These are phyloP conservation scores for Drosophila simulans DNA, from an alignment of 1,140 invertebrate species.

Conservation along the genomic window DNA sequence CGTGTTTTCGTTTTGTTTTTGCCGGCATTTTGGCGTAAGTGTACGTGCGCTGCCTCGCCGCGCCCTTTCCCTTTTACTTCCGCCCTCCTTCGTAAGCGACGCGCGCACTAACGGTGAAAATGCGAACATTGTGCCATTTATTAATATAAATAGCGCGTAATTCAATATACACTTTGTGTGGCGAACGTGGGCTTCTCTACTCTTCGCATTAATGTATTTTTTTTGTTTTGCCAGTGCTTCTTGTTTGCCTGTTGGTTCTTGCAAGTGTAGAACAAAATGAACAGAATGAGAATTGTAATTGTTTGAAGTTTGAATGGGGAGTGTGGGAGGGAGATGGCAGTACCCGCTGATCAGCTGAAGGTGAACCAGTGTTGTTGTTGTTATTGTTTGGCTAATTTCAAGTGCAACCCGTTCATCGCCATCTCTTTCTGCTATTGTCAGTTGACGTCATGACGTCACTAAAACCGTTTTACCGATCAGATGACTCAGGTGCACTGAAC, in stretches of 20 bases:
- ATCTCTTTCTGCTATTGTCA: slow-evolving; percentile 7
- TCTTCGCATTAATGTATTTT: not conserved
- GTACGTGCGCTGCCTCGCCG: slow-evolving; percentile 21
- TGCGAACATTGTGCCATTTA: slow-evolving; percentile 35
- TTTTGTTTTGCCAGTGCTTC: not conserved
- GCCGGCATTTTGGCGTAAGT: slow-evolving; percentile 50
- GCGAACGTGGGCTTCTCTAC: not conserved
- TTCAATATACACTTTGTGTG: slow-evolving; percentile 22
- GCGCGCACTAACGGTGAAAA: slow-evolving; percentile 41
- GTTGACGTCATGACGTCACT: slow-evolving; percentile 29
- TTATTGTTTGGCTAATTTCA: slow-evolving; percentile 19
- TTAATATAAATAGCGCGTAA: slow-evolving; percentile 48
- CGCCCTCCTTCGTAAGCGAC: slow-evolving; percentile 16
- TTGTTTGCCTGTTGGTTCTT: slow-evolving; percentile 9
- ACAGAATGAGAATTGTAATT: slow-evolving; percentile 3
- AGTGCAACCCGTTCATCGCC: slow-evolving; percentile 25
- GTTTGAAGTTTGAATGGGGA: slow-evolving; percentile 37
- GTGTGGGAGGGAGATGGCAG: slow-evolving; percentile 20
- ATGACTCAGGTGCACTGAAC: slow-evolving; percentile 24
- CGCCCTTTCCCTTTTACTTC: not conserved
- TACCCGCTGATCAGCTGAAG: slow-evolving; percentile 41
- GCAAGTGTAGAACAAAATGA: slow-evolving; percentile 33
- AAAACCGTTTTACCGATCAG: slow-evolving; percentile 16
- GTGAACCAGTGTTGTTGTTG: slow-evolving; percentile 37
- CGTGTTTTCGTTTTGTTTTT: slow-evolving; percentile 24